Evolutionary conservation across 2,888 invertebrate genomes (phyloP).

Genomic region (Himalopsyche kuldschensis): DNA sequence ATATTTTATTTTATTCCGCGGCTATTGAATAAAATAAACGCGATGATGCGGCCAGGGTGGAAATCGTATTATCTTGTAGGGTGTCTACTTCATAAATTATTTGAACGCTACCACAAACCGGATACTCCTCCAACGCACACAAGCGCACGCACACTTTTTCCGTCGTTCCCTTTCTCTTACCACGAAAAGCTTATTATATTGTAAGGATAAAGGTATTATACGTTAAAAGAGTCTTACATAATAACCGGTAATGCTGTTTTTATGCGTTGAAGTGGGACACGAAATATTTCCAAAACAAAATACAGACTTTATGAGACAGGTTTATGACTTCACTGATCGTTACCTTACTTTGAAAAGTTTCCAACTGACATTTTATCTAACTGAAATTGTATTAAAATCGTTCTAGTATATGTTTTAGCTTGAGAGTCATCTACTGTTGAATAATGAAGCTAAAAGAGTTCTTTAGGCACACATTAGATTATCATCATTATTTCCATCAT

Average conservation of each 20-base stretch:
- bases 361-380: too few species aligned
- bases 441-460: too few species aligned
- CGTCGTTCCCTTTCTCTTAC: neutral
- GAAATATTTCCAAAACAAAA: neutral
- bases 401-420: too few species aligned
- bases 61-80: conserved; percentile 23
- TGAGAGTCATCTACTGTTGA: too few species aligned
- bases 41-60: conserved; percentile 13
- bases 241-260: neutral
- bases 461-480: too few species aligned
- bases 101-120: neutral
- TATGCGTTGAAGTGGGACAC: neutral
- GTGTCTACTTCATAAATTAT: conserved; percentile 28
- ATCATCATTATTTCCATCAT: too few species aligned
- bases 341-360: too few species aligned
- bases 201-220: conserved; percentile 15
- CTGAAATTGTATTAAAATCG: too few species aligned
- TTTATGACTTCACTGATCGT: neutral
- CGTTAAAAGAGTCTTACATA: neutral
- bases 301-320: neutral
- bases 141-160: neutral
- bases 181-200: neutral
- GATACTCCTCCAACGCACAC: neutral
- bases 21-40: conserved; percentile 6
- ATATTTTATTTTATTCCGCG: conserved; percentile 7